Evolutionary conservation across 2,888 invertebrate genomes (phyloP).

Genomic region (Chironomus riparius): DNA sequence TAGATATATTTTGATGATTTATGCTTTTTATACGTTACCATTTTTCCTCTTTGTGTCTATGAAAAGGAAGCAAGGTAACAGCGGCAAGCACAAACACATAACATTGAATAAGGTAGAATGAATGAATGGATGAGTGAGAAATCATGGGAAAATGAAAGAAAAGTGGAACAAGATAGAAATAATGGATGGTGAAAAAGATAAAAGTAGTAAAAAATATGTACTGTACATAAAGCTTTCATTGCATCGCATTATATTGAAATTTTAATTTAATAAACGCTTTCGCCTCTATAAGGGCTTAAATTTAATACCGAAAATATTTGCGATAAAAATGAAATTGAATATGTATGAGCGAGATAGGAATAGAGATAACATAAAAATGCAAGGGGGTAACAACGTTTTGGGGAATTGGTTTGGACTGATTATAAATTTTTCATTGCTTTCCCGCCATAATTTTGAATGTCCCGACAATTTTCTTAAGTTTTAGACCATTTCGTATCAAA

Average conservation of each 20-base stretch:
- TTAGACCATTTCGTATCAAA: too few relatives aligned
- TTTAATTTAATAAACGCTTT: constrained; percentile 20
- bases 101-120: not conserved
- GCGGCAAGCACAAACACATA: not conserved
- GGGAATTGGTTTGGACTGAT: too few relatives aligned
- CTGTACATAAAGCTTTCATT: not conserved
- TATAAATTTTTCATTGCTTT: too few relatives aligned
- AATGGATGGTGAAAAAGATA: not conserved
- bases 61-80: too few relatives aligned
- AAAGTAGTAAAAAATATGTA: not conserved
- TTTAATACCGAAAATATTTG: constrained; percentile 1
- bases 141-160: not conserved
- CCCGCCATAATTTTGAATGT: too few relatives aligned
- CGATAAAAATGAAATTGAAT: not conserved
- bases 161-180: not conserved
- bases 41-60: not conserved
- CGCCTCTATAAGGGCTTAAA: not conserved
- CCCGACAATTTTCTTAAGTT: too few relatives aligned
- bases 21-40: not conserved
- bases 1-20: not conserved
- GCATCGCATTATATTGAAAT: not conserved
- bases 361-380: not conserved
- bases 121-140: not conserved
- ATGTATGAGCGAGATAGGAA: not conserved
- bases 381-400: too few relatives aligned